Evolutionary conservation across 2,888 invertebrate genomes (phyloP).

Genomic region (Trichopria drosophilae): DNA sequence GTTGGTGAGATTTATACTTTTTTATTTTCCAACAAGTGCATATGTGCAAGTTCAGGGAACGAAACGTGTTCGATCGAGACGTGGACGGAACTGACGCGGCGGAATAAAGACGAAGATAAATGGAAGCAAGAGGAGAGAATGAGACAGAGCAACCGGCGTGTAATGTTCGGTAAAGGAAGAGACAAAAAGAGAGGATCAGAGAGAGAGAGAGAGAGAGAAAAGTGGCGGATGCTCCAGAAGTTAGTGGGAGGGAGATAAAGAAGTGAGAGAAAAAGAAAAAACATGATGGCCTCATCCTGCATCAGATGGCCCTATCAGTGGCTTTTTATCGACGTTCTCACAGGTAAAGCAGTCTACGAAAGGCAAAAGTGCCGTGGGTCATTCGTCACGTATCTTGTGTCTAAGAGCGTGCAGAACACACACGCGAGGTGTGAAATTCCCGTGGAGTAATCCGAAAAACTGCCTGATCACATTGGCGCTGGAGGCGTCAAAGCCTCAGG

Average conservation of each 20-base stretch:
- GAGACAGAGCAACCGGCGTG: conserved; percentile 7
- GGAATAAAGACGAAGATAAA: conserved; percentile 28
- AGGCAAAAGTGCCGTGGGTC: conserved; percentile 39
- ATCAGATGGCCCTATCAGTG: conserved; percentile 42
- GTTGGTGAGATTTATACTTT: too few relatives aligned
- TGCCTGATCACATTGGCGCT: conserved; percentile 33
- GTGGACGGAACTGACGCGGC: conserved; percentile 29
- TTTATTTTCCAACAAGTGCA: too few relatives aligned
- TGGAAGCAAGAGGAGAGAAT: conserved; percentile 4
- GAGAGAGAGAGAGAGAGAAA: conserved; percentile 30
- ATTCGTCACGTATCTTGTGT: conserved; percentile 44
- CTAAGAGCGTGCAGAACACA: conserved; percentile 41
- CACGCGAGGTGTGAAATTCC: conserved; percentile 40
- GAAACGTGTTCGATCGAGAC: conserved; percentile 18
- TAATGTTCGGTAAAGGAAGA: conserved; percentile 17
- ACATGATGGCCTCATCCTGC: conserved; percentile 2
- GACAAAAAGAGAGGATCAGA: not conserved
- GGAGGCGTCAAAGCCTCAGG: too few relatives aligned
- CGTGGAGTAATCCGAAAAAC: conserved; percentile 31
- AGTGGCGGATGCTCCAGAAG: conserved; percentile 29
- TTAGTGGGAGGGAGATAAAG: not conserved
- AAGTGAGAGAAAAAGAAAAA: conserved; percentile 6
- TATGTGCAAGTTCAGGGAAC: too few relatives aligned
- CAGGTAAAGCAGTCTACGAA: conserved; percentile 31
- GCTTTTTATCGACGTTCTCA: conserved; percentile 49